Base-by-base conservation (phyloP, 2,113 vertebrate genomes). In the Budorcas taxicolor region DNA sequence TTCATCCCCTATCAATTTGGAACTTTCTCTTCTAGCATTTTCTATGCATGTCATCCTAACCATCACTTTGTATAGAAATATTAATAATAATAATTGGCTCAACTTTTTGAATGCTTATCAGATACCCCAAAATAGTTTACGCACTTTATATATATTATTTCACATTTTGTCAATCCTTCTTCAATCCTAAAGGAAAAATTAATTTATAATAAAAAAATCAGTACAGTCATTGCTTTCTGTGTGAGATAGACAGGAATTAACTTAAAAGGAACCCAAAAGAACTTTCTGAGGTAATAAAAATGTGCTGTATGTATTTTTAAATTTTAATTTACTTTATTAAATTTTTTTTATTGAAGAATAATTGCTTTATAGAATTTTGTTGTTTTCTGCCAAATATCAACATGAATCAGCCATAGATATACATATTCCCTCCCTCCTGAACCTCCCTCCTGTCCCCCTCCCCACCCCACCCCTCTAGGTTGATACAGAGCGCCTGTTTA, bases 181-280 rank as follows among this genome's bases (percentile, higher is more conserved):
- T 50, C 47, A 50, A 31, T 85, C 1, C 15, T 80, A 60, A 92
- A 86, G 3, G 10, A 10, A 94, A 89, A 33, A 50, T 7, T 57
- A 88, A 57, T 19, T 80, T 50, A 23, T 57, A 97, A 50, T 86
- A 43, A 94, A 57, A 74, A 52, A 33, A 82, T 76, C n/a, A 89
- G 19, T 82, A 67, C 3, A 9, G 16, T 53, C 6, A 0, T 82
- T 53, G 12, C 29, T 62, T 91, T 23, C 92, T 12, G 60, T 80
- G 27, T 71, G 25, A 16, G 25, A 13, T 17, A n/a, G n/a, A 0
- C 23, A 94, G 5, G 50, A 23, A 47, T 5, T 62, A 3, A 40
- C 4, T 43, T 40, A 19, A 13, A 74, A 85, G 67, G 2, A 31
- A 6, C 1, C 5, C 13, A 45, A 19, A 29, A 11, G 33, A 90